Percentiles rank a stretch among this genome's conserved stretches.
Evolutionary conservation across 1,140 invertebrate genomes (phyloP).

Genomic region (Harlomillsia oculata): DNA sequence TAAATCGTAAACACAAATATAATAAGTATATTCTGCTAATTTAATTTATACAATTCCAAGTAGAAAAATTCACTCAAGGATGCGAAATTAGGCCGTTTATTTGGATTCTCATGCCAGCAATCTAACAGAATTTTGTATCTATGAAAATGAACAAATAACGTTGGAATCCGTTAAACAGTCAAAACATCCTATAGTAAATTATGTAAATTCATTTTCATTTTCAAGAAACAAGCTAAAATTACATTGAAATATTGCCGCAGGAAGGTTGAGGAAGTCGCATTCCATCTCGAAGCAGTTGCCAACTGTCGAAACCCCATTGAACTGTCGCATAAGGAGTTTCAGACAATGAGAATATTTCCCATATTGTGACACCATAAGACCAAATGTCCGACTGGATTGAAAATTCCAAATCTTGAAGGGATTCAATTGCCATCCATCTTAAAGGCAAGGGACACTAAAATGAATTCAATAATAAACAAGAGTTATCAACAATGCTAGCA

Average conservation of each 20-base stretch:
- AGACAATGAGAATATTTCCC: conserved; percentile 16
- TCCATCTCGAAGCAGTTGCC: conserved; percentile 18
- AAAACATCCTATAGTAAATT: not conserved
- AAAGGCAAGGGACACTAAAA: too few relatives aligned
- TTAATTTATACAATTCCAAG: too few relatives aligned
- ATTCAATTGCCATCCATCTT: too few relatives aligned
- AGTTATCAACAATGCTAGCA: too few relatives aligned
- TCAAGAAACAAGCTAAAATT: not conserved
- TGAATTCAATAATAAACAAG: too few relatives aligned
- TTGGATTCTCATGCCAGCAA: conserved; percentile 2
- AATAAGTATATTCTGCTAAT: too few relatives aligned
- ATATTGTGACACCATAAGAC: conserved; percentile 8
- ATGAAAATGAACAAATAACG: not conserved
- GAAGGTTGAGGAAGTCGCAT: conserved; percentile 13
- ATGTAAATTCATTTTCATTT: not conserved
- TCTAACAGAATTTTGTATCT: conserved; percentile 8
- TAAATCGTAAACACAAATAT: too few relatives aligned
- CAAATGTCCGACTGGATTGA: too few relatives aligned
- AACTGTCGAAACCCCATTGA: conserved; percentile 11
- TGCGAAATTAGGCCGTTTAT: not conserved
- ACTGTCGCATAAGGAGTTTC: conserved; percentile 9
- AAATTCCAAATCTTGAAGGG: too few relatives aligned
- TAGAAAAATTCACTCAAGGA: too few relatives aligned
- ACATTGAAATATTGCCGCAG: conserved; percentile 16
- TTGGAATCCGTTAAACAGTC: not conserved